Evolutionary conservation across 2,113 vertebrate genomes (phyloP), one percentile per base, ranked within the genome.

Genomic region (Psammodynastes pulverulentus): DNA sequence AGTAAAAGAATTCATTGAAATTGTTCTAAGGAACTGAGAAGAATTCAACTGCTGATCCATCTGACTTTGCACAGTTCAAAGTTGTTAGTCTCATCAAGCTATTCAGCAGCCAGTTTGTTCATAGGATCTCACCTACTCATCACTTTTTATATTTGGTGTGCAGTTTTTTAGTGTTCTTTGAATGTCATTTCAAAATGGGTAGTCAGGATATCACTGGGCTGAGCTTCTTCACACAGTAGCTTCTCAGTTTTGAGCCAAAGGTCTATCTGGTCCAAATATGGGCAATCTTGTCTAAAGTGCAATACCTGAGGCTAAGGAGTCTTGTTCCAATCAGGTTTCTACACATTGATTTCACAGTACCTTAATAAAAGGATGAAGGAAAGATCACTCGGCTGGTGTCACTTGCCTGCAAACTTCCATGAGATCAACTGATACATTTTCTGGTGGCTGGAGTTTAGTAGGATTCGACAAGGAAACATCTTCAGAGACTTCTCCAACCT

Each of bases 41-140:
- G 72, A 51, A 84, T 19, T 49, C 23, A 58, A 17, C 23, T 9
- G 4, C 87, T 95, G 92, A 91, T 94, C 54, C 0, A 56, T 9
- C 62, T 92, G 89, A 5, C 94, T 86, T 89, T 54, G 89, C 0
- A 0, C 88, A 87, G 91, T 89, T 95, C 95, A 91, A 93, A 94
- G 89, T 67, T 92, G 91, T 93, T 88, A 89, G 92, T 24, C 56
- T 49, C 26, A 39, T 91, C 93, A 93, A 88, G 62, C 93, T 0
- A 0, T 89, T 0, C 10, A 92, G 84, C 85, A 67, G 87, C 84
- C 85, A 90, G 87, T 34, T 24, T 0, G 0, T 26, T 93, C 34
- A 5, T 87, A 48, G 58, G 56, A 90, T 29, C 79, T 87, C 84
- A 34, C 79, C 92, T 1, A 56, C 90, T 86, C 87, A 45, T 43